These are phyloP conservation scores for Macrosiphum euphorbiae DNA, from an alignment of 2,888 invertebrate genomes.

Conservation along the genomic window DNA sequence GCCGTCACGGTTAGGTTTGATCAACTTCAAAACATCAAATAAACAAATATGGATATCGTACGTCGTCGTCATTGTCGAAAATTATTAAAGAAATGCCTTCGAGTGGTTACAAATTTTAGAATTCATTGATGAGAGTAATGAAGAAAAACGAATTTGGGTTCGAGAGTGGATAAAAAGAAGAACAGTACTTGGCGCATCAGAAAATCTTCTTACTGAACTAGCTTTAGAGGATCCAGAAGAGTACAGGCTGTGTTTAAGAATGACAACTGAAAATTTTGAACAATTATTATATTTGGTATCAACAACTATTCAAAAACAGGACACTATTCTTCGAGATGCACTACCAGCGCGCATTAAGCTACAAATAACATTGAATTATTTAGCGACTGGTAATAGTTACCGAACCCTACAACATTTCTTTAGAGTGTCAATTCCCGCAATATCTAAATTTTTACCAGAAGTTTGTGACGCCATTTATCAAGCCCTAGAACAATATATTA, in stretches of 20 bases:
- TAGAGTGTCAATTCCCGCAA: slow-evolving; percentile 56
- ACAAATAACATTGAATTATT: slow-evolving; percentile 51
- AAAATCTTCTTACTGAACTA: slow-evolving; percentile 57
- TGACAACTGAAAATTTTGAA: slow-evolving; percentile 57
- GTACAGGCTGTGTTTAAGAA: slow-evolving; percentile 61
- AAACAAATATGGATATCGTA: slow-evolving; percentile 44
- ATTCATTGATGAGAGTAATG: slow-evolving; percentile 55
- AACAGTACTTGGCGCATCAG: slow-evolving; percentile 60
- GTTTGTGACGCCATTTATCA: slow-evolving; percentile 61
- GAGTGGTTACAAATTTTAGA: slow-evolving; percentile 51
- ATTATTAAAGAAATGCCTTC: slow-evolving; percentile 33
- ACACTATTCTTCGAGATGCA: slow-evolving; percentile 40
- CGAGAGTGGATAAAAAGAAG: slow-evolving; percentile 63
- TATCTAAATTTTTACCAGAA: slow-evolving; percentile 54
- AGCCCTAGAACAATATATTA: slow-evolving; percentile 56
- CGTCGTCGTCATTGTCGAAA: not conserved
- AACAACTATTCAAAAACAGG: slow-evolving; percentile 52
- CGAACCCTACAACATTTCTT: slow-evolving; percentile 59
- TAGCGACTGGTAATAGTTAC: slow-evolving; percentile 63
- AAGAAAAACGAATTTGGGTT: slow-evolving; percentile 60
- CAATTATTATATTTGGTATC: slow-evolving; percentile 49
- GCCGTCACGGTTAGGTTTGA: slow-evolving; percentile 2
- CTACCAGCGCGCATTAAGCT: slow-evolving; percentile 57
- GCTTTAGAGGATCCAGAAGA: slow-evolving; percentile 63
- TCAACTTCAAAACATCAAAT: slow-evolving; percentile 40